Evolutionary conservation across 2,888 invertebrate species (phyloP).

Genomic region (Drosophila lacicola): DNA sequence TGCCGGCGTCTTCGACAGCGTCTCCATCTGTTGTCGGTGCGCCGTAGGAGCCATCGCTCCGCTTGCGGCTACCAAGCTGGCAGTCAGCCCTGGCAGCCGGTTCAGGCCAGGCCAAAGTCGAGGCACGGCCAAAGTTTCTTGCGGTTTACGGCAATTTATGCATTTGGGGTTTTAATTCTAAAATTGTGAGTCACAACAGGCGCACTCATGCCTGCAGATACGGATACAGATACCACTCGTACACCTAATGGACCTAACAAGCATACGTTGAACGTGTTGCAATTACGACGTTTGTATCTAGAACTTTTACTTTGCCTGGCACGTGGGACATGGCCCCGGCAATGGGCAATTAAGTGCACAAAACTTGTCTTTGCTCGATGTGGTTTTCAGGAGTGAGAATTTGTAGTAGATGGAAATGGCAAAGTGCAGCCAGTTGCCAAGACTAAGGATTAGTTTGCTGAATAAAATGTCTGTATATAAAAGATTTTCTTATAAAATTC

Average conservation of each 20-base stretch:
- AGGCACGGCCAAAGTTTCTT: slow-evolving; percentile 78
- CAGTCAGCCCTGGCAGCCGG: slow-evolving; percentile 21
- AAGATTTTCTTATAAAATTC: neutral
- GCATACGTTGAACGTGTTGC: slow-evolving; percentile 63
- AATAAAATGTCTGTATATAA: neutral
- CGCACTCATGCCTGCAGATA: slow-evolving; percentile 34
- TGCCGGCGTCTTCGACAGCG: slow-evolving; percentile 50
- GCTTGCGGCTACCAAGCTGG: slow-evolving; percentile 17
- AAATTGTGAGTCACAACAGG: slow-evolving; percentile 79
- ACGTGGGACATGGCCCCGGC: slow-evolving; percentile 40
- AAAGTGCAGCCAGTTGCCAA: slow-evolving; percentile 13
- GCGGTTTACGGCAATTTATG: slow-evolving; percentile 80
- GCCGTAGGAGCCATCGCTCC: slow-evolving; percentile 53
- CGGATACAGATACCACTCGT: slow-evolving; percentile 32
- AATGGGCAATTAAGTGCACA: slow-evolving; percentile 57
- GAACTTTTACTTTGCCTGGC: slow-evolving; percentile 67
- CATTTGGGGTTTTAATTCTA: slow-evolving; percentile 77
- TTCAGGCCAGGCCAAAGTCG: slow-evolving; percentile 17
- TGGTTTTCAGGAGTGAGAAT: neutral
- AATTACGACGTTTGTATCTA: slow-evolving; percentile 67
- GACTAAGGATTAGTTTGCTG: slow-evolving; percentile 3
- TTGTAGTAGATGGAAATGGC: slow-evolving; percentile 1
- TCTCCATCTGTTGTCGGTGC: slow-evolving; percentile 50
- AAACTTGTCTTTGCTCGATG: slow-evolving; percentile 28
- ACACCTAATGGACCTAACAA: slow-evolving; percentile 71